phyloP scores from a whole-genome alignment of 37 sponge, comb jelly and placozoan genomes.

The Haliclona indistincta region DNA sequence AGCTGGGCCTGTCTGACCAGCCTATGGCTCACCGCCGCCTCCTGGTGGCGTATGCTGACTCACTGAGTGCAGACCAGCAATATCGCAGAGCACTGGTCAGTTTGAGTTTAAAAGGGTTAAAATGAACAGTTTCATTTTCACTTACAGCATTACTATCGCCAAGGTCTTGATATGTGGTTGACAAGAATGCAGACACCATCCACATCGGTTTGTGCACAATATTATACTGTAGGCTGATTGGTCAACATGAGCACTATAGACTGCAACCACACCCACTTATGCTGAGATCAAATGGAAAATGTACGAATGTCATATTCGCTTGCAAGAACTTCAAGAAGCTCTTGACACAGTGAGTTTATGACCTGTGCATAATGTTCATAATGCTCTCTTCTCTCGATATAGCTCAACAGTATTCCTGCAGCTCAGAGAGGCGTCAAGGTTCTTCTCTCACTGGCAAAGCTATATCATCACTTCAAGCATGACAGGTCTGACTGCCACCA shows the following conservation, averaged over 20 bases:
- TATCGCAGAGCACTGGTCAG: conserved; percentile 42
- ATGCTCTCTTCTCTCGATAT: not conserved
- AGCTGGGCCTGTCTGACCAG: not conserved
- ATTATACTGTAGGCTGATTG: not conserved
- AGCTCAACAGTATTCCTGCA: conserved; percentile 24
- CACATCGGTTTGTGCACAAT: not conserved
- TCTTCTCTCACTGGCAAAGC: conserved; percentile 21
- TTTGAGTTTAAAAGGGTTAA: not conserved
- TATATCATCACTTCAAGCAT: conserved; percentile 37
- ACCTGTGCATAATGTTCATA: not conserved
- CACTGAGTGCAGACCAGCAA: conserved; percentile 21
- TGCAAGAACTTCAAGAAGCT: conserved; percentile 35
- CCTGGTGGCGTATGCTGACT: conserved; percentile 23
- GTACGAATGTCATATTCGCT: conserved; percentile 27
- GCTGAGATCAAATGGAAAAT: conserved; percentile 40
- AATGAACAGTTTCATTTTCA: not conserved
- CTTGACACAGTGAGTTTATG: conserved; percentile 16
- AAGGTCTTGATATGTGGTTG: not conserved
- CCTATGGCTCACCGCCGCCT: conserved; percentile 4
- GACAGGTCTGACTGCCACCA: conserved; percentile 17
- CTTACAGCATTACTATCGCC: conserved; percentile 24
- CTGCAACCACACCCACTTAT: conserved; percentile 16
- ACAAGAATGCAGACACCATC: not conserved
- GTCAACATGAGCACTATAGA: not conserved
- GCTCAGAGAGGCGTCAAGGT: conserved; percentile 14